Base-by-base conservation (phyloP, 2,797 vertebrate genomes). In the Coilia nasus region DNA sequence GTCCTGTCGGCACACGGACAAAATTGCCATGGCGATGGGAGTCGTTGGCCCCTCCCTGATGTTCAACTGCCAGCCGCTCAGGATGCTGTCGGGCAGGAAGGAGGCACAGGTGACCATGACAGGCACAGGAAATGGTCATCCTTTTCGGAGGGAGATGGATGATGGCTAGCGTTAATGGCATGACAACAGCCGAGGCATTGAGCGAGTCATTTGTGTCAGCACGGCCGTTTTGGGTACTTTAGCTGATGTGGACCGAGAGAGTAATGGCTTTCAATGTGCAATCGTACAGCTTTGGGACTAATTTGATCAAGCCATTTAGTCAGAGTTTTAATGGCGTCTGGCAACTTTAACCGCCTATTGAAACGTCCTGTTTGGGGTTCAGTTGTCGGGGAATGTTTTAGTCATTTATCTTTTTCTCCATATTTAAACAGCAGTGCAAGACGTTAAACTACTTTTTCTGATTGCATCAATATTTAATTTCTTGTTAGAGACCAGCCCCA, bases 131-230 rank as follows among this genome's bases (percentile, higher is more conserved):
- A 21, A 78, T 44, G 35, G 35, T 19, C 71, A 44, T 41, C 71
- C 17, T 78, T 31, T 44, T 78, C 5, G 35, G 35, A 78, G 71
- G 46, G 31, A 44, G 71, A 78, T 78, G 71, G 71, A 78, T 31
- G 35, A 78, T 17, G 15, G 15, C 7, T 21, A 17, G 35, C 44
- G 35, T 21, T 44, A 78, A 78, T 78, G 71, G 71, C 31, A 10
- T 44, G 35, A 21, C 31, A 44, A 78, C 35, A 78, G 71, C 31
- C 10, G 71, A 78, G 71, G 35, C 71, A 78, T 15, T 15, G 71
- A 35, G 31, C 21, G 71, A 44, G 71, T 21, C 71, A 78, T 78
- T 44, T 78, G 71, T 44, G 71, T 78, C 71, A 78, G 31, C 14
- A 1, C 6, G 17, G 71, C 31, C 71, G 44, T 78, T 78, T 78